Conservation (phyloP, 1,140 invertebrate genomes). For the Drosophila nikananu region DNA sequence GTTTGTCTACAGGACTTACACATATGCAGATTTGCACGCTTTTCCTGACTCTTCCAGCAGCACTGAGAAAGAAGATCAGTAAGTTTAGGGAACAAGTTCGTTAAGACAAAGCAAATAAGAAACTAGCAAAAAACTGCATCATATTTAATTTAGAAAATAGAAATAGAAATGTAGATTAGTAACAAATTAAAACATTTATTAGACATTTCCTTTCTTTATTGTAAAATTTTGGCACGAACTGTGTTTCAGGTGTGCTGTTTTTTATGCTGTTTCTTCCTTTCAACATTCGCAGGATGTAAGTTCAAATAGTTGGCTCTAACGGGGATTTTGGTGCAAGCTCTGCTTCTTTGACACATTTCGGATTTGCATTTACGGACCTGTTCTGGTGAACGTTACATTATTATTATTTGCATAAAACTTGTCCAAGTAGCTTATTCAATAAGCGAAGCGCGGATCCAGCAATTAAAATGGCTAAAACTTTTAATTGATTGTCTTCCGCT, state of each 20-base stretch:
- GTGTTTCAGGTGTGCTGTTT: neutral
- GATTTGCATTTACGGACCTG: conserved; percentile 32
- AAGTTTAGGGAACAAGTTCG: neutral
- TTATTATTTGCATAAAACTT: neutral
- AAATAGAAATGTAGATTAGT: too few species aligned
- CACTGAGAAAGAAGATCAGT: neutral
- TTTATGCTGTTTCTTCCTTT: neutral
- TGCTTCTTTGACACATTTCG: conserved; percentile 27
- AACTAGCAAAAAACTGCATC: too few species aligned
- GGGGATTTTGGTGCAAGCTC: neutral
- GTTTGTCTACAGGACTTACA: conserved; percentile 41
- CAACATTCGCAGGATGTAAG: conserved; percentile 25
- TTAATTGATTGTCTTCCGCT: conserved; percentile 67
- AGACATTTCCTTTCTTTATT: too few species aligned
- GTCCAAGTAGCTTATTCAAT: conserved; percentile 9
- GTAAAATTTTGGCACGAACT: too few species aligned
- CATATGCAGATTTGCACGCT: conserved; percentile 52
- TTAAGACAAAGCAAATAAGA: neutral
- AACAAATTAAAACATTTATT: too few species aligned
- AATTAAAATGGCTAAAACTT: conserved; percentile 60
- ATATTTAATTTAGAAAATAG: too few species aligned
- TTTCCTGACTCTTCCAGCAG: conserved; percentile 16
- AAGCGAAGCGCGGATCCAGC: conserved; percentile 8
- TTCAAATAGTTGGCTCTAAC: conserved; percentile 38
- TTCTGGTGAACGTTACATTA: neutral